phyloP scores from a whole-genome alignment of 2,797 vertebrate species.

The Odontamblyopus lacepedii region DNA sequence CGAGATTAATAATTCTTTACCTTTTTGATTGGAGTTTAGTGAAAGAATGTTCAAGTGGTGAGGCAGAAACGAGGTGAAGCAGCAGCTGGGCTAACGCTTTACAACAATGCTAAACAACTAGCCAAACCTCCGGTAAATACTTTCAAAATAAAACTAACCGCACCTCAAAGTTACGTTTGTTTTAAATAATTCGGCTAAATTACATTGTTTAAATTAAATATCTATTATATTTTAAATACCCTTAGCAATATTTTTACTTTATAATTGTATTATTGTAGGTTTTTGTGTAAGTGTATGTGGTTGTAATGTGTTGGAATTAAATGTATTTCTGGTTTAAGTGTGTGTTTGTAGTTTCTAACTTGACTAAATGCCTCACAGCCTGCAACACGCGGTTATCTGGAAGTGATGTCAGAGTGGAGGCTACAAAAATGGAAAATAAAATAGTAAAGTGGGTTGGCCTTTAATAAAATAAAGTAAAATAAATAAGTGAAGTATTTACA shows the following conservation, averaged over 20 bases:
- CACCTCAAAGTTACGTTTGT: too few relatives aligned
- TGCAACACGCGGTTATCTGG: conserved; percentile 61
- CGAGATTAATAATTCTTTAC: conserved; percentile 22
- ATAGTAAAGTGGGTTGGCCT: not conserved
- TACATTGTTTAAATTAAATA: not conserved
- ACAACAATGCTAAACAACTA: not conserved
- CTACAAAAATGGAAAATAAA: conserved; percentile 10
- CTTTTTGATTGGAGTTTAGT: conserved; percentile 22
- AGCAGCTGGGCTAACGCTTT: conserved; percentile 7
- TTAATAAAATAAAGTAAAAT: not conserved
- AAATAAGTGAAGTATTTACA: not conserved
- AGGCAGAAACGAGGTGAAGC: conserved; percentile 19
- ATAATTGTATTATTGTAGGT: not conserved
- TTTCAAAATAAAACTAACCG: conserved; percentile 43
- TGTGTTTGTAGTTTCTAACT: conserved; percentile 18
- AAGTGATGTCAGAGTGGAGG: conserved; percentile 48
- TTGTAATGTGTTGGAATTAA: not conserved
- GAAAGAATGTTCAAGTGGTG: conserved; percentile 14
- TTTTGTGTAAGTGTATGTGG: accelerated
- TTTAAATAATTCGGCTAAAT: not conserved
- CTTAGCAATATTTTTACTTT: not conserved
- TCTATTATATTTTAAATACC: not conserved
- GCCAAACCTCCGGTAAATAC: accelerated
- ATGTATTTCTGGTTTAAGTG: not conserved
- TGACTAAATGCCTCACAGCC: conserved; percentile 24